Evolutionary conservation across 2,113 vertebrate species (phyloP).

Genomic region (Ophthalmotilapia sp.): DNA sequence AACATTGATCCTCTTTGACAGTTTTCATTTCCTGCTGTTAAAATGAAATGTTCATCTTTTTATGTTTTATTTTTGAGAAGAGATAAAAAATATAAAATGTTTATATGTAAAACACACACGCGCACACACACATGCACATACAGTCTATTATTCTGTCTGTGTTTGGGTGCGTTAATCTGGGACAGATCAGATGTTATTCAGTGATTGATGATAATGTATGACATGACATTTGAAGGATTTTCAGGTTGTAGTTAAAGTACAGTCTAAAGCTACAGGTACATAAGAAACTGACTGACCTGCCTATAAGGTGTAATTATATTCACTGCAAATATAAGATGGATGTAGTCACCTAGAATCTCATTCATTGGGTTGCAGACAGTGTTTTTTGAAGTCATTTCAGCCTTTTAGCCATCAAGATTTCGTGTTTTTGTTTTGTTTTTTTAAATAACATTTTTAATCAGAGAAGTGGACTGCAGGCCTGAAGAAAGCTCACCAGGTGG

Average conservation of each 20-base stretch:
- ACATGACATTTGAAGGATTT: not conserved
- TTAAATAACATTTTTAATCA: not conserved
- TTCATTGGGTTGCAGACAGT: not conserved
- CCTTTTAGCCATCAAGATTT: not conserved
- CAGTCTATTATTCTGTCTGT: not conserved
- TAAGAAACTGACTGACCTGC: not conserved
- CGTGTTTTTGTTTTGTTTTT: not conserved
- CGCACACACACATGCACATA: not conserved
- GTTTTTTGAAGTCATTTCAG: not conserved
- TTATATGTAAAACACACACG: not conserved
- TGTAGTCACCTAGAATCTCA: not conserved
- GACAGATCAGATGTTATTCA: not conserved
- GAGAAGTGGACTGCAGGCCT: not conserved
- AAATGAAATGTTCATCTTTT: not conserved
- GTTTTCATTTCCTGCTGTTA: not conserved
- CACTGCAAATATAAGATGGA: not conserved
- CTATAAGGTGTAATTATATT: no score
- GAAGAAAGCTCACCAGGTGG: not conserved
- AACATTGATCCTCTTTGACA: not conserved
- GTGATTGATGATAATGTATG: fast-evolving
- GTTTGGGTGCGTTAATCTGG: not conserved
- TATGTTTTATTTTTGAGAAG: not conserved
- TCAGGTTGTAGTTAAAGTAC: not conserved
- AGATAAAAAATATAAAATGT: not conserved
- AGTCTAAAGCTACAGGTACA: not conserved